Conservation (phyloP, 2,113 vertebrate species). For the Bettongia penicillata region DNA sequence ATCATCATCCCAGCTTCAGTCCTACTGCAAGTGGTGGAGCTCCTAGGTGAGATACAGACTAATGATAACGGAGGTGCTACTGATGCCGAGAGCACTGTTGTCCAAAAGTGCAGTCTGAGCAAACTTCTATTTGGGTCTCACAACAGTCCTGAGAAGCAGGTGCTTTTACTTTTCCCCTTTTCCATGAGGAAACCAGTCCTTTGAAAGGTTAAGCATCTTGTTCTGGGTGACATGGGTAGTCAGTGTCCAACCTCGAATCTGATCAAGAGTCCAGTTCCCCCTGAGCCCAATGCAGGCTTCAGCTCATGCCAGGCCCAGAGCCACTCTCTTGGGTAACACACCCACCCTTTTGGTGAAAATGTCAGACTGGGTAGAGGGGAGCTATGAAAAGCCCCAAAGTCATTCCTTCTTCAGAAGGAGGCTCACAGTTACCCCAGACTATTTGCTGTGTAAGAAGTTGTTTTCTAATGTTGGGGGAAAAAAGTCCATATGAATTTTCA, state of each 20-base stretch:
- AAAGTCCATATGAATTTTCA: not conserved
- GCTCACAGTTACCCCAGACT: not conserved
- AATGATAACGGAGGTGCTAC: not conserved
- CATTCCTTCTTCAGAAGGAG: not conserved
- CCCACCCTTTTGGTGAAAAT: not conserved
- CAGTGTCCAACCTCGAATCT: not conserved
- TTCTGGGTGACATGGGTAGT: not conserved
- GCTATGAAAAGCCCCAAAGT: no score
- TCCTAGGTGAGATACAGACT: constrained; percentile 87
- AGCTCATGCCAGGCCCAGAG: not conserved
- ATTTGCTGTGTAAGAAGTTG: not conserved
- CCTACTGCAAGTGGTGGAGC: constrained; percentile 95
- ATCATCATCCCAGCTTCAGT: constrained; percentile 90
- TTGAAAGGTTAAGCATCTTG: not conserved
- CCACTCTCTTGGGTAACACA: no score
- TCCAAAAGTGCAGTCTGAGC: no score
- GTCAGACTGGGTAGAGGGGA: not conserved
- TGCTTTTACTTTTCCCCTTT: not conserved
- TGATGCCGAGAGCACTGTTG: no score
- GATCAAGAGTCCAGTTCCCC: not conserved
- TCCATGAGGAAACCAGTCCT: not conserved
- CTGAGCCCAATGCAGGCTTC: not conserved
- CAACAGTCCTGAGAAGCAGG: not conserved
- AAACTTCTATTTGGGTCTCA: not conserved
- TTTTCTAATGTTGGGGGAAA: not conserved